Base-by-base conservation (phyloP, 2,888 invertebrate genomes). In the Bugulina stolonifera region DNA sequence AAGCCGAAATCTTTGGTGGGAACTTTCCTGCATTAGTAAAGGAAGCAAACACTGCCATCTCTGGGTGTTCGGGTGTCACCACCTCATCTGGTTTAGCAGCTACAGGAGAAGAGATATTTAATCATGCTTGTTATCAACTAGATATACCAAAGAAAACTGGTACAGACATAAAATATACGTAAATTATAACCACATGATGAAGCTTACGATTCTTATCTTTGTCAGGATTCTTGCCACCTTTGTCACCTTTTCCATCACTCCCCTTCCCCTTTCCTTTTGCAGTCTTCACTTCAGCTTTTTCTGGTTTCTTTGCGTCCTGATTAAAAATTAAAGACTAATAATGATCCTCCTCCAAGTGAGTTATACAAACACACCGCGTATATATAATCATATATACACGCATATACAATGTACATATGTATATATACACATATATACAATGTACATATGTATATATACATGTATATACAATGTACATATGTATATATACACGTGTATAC, bases 41-140 rank as follows among this genome's bases (percentile, higher is more conserved):
- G 3, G 80, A 78, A 1, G 82, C 84, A 78, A 83, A 84, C 43
- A 84, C 81, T 35, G 83, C 79, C 57, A 83, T 77, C 72, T 84
- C 83, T 0, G 83, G 83, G 73, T 81, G 80, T 35, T 83, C 82
- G 43, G 82, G 82, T 0, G 80, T 58, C 2, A 78, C 74, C 1
- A 74, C 71, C 71, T 83, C 83, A 23, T 83, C 83, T 10, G 35
- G 71, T 34, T 64, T 64, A 27, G 64, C 64, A 34, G 22, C 64
- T 64, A 32, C 25, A 64, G 32, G 5, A 64, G 32, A 14, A 43
- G 5, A 10, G 18, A 43, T 43, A 43, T 43, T 43, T 10, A n/a
- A n/a, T n/a, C n/a, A n/a, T n/a, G n/a, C n/a, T n/a, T n/a, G n/a
- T n/a, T n/a, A n/a, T n/a, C n/a, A n/a, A n/a, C n/a, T n/a, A n/a